Evolutionary conservation across 37 sponge, comb jelly and placozoan species (phyloP).

Genomic region (Spongilla lacustris): DNA sequence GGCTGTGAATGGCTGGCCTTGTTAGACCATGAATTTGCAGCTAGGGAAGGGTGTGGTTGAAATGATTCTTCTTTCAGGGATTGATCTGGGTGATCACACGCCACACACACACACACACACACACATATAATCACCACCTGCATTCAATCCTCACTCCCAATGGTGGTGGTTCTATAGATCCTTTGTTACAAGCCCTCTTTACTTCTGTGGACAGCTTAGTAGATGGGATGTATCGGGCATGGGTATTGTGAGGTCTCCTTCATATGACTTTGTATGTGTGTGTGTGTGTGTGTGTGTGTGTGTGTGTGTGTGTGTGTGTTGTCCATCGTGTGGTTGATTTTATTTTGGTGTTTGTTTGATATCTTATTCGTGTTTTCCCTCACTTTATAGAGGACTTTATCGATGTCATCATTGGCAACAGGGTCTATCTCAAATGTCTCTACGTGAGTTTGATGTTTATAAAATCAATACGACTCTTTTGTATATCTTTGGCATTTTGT

Average conservation of each 20-base stretch:
- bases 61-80: no score
- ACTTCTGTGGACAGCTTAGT: not conserved
- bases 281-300: not conserved
- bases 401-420: constrained; percentile 96
- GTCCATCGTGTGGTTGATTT: not conserved
- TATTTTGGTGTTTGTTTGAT: not conserved
- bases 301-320: constrained; percentile 14
- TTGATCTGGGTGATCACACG: no score
- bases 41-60: not conserved
- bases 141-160: no score
- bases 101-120: not conserved
- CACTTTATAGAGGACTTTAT: constrained; percentile 89
- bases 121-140: not conserved
- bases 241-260: not conserved
- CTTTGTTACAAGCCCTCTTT: no score
- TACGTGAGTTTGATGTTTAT: constrained; percentile 72
- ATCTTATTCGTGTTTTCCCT: not conserved
- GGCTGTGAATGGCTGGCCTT: not conserved
- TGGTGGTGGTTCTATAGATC: no score
- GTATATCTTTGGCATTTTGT: no score
- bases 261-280: constrained; percentile 8
- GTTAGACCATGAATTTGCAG: not conserved
- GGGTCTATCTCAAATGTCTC: constrained; percentile 96
- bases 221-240: no score
- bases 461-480: no score